phyloP scores from a whole-genome alignment of 2,888 invertebrate genomes.

The Plemyria rubiginata region DNA sequence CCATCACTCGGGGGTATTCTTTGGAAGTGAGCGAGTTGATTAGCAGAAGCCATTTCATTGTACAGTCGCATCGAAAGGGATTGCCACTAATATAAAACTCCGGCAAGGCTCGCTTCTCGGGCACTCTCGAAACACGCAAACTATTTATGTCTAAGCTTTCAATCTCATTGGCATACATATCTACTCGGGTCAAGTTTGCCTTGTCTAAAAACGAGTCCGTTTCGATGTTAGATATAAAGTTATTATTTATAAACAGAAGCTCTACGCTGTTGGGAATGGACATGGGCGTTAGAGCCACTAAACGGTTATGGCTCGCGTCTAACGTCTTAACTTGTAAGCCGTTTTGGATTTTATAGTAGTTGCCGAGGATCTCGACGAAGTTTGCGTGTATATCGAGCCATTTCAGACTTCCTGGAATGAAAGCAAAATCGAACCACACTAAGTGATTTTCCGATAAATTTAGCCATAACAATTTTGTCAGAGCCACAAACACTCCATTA shows the following conservation, averaged over 20 bases:
- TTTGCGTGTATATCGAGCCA: slow-evolving; percentile 96
- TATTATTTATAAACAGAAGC: slow-evolving; percentile 94
- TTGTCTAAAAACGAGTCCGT: slow-evolving; percentile 94
- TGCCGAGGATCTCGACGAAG: slow-evolving; percentile 93
- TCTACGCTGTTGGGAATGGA: slow-evolving; percentile 95
- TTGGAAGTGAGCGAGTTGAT: slow-evolving; percentile 93
- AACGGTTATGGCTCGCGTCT: slow-evolving; percentile 95
- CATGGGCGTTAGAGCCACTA: slow-evolving; percentile 90
- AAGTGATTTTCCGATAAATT: slow-evolving; percentile 96
- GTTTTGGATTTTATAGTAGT: slow-evolving; percentile 94
- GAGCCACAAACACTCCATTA: slow-evolving; percentile 94
- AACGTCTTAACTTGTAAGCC: slow-evolving; percentile 92
- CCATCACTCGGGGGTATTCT: slow-evolving; percentile 94
- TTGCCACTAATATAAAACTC: slow-evolving; percentile 97
- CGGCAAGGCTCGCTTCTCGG: slow-evolving; percentile 89
- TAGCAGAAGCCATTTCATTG: slow-evolving; percentile 97
- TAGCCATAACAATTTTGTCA: slow-evolving; percentile 92
- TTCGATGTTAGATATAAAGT: slow-evolving; percentile 91
- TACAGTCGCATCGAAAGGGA: slow-evolving; percentile 97
- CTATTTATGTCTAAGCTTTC: slow-evolving; percentile 93
- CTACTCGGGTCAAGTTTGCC: slow-evolving; percentile 92
- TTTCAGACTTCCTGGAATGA: slow-evolving; percentile 93
- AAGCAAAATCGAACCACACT: slow-evolving; percentile 96
- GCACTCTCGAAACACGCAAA: slow-evolving; percentile 89
- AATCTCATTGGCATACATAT: slow-evolving; percentile 95